Evolutionary conservation across 1,140 invertebrate genomes (phyloP).

Genomic region (Diorhabda sublineata): DNA sequence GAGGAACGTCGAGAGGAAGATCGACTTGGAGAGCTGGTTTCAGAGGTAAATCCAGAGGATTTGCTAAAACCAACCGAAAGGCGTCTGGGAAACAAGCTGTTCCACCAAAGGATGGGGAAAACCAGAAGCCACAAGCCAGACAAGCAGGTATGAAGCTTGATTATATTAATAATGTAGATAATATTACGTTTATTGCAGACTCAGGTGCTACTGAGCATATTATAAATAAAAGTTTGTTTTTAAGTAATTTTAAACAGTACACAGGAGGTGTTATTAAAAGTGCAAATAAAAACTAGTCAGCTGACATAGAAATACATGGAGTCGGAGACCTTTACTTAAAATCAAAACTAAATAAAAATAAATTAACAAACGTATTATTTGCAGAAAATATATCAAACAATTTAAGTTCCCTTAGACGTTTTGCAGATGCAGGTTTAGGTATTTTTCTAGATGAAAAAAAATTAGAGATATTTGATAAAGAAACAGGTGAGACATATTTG

Average conservation of each 20-base stretch:
- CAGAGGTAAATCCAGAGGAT: background rate
- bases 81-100: background rate
- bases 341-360: conserved; percentile 5
- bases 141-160: background rate
- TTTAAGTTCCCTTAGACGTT: conserved; percentile 16
- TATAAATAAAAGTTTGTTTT: conserved; percentile 10
- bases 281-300: conserved; percentile 10
- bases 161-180: conserved; percentile 3
- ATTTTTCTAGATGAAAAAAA: conserved; percentile 17
- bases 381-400: conserved; percentile 12
- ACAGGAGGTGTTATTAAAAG: conserved; percentile 4
- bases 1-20: background rate
- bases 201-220: conserved; percentile 14
- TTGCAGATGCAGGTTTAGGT: conserved; percentile 14
- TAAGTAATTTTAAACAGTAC: background rate
- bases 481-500: conserved; percentile 3
- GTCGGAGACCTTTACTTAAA: conserved; percentile 1
- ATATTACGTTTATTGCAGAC: conserved; percentile 8
- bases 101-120: background rate
- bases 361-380: conserved; percentile 12
- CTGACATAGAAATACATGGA: conserved; percentile 16
- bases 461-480: conserved; percentile 17
- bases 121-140: background rate
- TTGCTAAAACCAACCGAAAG: background rate
- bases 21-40: background rate